Conservation (phyloP, 1,140 invertebrate genomes). For the Drosophila micromelanica region DNA sequence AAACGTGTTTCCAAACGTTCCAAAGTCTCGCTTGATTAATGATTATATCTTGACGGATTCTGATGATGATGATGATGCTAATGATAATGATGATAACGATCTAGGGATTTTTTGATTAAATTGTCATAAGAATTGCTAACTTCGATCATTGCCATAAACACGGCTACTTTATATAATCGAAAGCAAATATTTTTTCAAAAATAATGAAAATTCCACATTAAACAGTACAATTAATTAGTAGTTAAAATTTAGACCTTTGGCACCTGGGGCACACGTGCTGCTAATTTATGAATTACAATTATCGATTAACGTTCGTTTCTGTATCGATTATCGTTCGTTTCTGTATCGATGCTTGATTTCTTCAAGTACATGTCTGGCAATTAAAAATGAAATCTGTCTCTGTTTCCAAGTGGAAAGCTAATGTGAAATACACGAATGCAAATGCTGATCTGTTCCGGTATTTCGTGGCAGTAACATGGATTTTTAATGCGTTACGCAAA, state of each 20-base stretch:
- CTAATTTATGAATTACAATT: slow-evolving; percentile 31
- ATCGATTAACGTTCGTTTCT: slow-evolving; percentile 16
- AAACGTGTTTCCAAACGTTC: slow-evolving; percentile 23
- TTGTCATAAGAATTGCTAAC: slow-evolving; percentile 14
- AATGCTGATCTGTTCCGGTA: slow-evolving; percentile 17
- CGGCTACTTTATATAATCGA: slow-evolving; percentile 4
- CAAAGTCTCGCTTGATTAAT: slow-evolving; percentile 8
- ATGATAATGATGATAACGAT: slow-evolving; percentile 4
- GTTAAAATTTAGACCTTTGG: slow-evolving; percentile 16
- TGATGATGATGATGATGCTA: slow-evolving; percentile 10
- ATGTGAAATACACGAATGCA: neutral
- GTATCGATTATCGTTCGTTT: slow-evolving; percentile 10
- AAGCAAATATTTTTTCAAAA: neutral
- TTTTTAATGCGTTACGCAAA: too few relatives aligned
- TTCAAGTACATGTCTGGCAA: slow-evolving; percentile 24
- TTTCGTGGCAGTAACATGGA: slow-evolving; percentile 5
- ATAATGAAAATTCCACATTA: too few relatives aligned
- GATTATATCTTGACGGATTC: neutral
- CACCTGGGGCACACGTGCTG: slow-evolving; percentile 20
- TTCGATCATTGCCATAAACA: slow-evolving; percentile 29
- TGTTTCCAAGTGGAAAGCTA: neutral
- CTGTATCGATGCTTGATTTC: slow-evolving; percentile 28
- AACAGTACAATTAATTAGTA: too few relatives aligned
- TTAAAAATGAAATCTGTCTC: slow-evolving; percentile 21
- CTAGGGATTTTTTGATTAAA: slow-evolving; percentile 18